Conservation (phyloP, 2,888 invertebrate species). For the Glaucopsyche alexis region DNA sequence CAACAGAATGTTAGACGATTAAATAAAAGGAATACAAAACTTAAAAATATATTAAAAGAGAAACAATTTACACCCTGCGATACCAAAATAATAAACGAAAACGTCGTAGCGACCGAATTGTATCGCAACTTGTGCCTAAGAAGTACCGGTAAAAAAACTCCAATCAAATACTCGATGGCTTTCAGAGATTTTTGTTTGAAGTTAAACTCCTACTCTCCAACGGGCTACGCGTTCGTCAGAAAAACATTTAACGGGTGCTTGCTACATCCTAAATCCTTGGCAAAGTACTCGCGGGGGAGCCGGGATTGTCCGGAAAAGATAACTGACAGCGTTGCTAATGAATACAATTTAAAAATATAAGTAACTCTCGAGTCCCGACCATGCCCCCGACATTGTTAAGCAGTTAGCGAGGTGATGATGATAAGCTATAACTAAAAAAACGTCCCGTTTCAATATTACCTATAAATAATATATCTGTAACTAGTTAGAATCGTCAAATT, state of each 20-base stretch:
- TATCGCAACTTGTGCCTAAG: conserved; percentile 1
- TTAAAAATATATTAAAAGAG: conserved; percentile 19
- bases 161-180: neutral
- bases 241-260: conserved; percentile 23
- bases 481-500: too few relatives aligned
- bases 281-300: too few relatives aligned
- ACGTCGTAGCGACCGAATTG: conserved; percentile 9
- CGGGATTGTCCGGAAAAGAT: too few relatives aligned
- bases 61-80: conserved; percentile 11
- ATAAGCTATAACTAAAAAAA: too few relatives aligned
- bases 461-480: too few relatives aligned
- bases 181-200: conserved; percentile 29
- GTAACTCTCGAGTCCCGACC: too few relatives aligned
- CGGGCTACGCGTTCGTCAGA: conserved; percentile 28
- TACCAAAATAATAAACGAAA: neutral
- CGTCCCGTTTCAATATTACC: too few relatives aligned
- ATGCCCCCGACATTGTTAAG: neutral
- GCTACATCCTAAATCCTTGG: conserved; percentile 21
- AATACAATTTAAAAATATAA: neutral
- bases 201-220: conserved; percentile 27
- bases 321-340: too few relatives aligned
- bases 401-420: too few relatives aligned
- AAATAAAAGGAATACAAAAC: conserved; percentile 20
- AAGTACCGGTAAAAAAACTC: conserved; percentile 4
- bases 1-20: conserved; percentile 21